These are phyloP conservation scores for Rhineura floridana DNA, from an alignment of 2,113 vertebrate genomes.

Conservation along the genomic window DNA sequence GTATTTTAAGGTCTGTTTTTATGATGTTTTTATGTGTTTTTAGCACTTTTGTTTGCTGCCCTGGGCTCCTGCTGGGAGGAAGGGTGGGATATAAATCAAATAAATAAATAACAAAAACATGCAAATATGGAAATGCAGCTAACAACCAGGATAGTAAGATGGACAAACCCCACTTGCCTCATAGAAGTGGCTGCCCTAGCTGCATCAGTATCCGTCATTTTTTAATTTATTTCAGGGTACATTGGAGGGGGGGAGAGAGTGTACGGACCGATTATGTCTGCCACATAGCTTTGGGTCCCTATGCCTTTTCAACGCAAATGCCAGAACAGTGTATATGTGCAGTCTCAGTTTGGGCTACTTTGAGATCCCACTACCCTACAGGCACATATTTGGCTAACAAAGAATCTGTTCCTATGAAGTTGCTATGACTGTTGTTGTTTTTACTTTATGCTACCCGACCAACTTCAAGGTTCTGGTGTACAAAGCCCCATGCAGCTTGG, in stretches of 20 bases:
- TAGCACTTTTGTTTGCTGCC: too few species aligned
- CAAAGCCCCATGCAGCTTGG: too few species aligned
- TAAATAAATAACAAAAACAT: too few species aligned
- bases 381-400: background rate
- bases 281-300: background rate
- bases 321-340: background rate
- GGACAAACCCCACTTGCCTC: background rate
- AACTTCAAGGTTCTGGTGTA: too few species aligned
- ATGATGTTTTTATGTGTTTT: too few species aligned
- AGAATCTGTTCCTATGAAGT: background rate
- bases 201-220: background rate
- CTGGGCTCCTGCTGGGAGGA: too few species aligned
- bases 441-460: background rate
- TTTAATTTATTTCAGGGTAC: background rate
- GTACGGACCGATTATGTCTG: too few species aligned
- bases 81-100: too few species aligned
- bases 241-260: background rate
- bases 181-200: background rate
- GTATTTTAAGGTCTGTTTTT: too few species aligned
- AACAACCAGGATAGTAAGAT: background rate
- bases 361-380: background rate
- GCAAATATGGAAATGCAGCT: background rate
- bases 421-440: background rate
- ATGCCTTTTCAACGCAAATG: background rate
- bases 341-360: background rate